Evolutionary conservation across 2,888 invertebrate species (phyloP).

Genomic region (Monopis laevigella): DNA sequence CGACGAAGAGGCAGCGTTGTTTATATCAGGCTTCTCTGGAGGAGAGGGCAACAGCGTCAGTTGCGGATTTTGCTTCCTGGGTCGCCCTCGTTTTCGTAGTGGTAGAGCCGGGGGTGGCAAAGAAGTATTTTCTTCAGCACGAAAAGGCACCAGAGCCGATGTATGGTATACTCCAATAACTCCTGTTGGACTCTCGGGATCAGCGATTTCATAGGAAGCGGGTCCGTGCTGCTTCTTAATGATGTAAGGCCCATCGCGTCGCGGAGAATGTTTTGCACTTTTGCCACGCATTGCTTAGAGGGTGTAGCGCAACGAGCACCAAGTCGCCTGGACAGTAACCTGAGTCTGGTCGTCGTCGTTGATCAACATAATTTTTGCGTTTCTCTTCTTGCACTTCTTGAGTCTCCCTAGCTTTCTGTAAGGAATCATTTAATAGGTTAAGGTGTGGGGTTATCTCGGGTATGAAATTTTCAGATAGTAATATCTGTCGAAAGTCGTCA

Average conservation of each 20-base stretch:
- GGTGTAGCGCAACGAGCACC: not conserved
- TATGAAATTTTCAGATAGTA: conserved; percentile 7
- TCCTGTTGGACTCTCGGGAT: not conserved
- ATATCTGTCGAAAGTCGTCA: conserved; percentile 13
- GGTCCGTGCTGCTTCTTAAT: conserved; percentile 4
- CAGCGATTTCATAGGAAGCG: not conserved
- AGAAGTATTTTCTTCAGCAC: not conserved
- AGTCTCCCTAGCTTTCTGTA: conserved; percentile 9
- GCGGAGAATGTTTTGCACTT: conserved; percentile 10
- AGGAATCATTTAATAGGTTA: conserved; percentile 7
- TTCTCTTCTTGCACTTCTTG: conserved; percentile 16
- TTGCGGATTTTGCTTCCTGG: too few relatives aligned
- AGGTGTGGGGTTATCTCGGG: conserved; percentile 18
- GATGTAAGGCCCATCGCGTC: conserved; percentile 12
- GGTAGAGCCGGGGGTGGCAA: not conserved
- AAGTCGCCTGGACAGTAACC: conserved; percentile 1
- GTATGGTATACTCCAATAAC: conserved; percentile 9
- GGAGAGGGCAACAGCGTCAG: too few relatives aligned
- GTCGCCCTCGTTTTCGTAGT: not conserved
- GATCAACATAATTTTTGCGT: conserved; percentile 13
- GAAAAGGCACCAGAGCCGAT: not conserved
- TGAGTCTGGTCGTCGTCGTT: not conserved
- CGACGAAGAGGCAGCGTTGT: too few relatives aligned
- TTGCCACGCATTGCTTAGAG: conserved; percentile 1
- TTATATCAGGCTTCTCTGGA: too few relatives aligned